Conservation (phyloP, 2,888 invertebrate genomes). For the Hydropsyche betteni region DNA sequence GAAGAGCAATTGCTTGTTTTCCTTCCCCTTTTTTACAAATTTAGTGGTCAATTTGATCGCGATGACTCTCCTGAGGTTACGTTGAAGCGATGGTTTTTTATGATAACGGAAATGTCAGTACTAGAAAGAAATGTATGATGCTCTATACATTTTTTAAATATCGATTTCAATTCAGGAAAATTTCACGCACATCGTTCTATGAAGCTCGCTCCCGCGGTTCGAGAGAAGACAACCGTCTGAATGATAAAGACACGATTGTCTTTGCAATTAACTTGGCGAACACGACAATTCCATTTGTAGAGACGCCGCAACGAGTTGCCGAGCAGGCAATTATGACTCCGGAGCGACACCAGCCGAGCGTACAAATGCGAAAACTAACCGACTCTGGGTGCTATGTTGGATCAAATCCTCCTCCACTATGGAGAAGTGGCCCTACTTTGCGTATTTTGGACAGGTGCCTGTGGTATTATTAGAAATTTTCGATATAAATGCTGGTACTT, state of each 20-base stretch:
- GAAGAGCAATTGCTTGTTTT: too few species aligned
- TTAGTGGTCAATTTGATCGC: too few species aligned
- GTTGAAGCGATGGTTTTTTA: too few species aligned
- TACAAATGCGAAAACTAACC: constrained; percentile 14
- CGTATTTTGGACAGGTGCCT: too few species aligned
- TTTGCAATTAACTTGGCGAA: constrained; percentile 49
- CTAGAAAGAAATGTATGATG: too few species aligned
- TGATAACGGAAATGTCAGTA: too few species aligned
- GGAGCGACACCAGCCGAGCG: not conserved
- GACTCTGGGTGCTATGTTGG: not conserved
- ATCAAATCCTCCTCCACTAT: not conserved
- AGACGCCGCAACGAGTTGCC: constrained; percentile 47
- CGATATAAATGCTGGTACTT: constrained; percentile 21
- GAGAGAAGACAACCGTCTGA: not conserved
- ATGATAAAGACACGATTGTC: constrained; percentile 47
- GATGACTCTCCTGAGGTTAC: too few species aligned
- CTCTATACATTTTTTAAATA: too few species aligned
- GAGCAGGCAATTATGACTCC: constrained; percentile 47
- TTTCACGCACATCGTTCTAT: not conserved
- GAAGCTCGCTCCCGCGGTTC: not conserved
- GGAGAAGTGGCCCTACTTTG: too few species aligned
- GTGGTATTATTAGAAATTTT: not conserved
- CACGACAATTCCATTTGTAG: constrained; percentile 52
- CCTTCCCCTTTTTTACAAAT: too few species aligned
- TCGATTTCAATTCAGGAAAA: too few species aligned